Evolutionary conservation across 1,140 invertebrate species (phyloP), one percentile per base, ranked within the genome.

Genomic region (Hormaphis cornu): DNA sequence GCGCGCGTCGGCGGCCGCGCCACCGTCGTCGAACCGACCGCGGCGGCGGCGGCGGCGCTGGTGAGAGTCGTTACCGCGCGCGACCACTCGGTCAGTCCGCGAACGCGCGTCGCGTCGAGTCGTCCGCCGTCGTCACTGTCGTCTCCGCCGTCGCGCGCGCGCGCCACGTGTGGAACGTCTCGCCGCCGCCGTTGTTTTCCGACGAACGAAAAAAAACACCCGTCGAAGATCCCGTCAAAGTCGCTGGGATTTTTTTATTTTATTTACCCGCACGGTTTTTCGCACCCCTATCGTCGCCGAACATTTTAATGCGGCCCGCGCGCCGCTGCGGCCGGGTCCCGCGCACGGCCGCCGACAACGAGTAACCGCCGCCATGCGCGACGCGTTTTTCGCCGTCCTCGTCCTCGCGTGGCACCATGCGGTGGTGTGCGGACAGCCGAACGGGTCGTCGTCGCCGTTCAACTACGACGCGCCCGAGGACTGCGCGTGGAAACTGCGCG

Each of bases 381-480:
- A 44, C 18, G 44, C 35, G 42, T 50, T 66, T 4, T 66, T 50
- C 28, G 10, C 61, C 18, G 9, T 48, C 12, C 20, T 50, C 12
- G 12, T 66, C 8, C 61, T 44, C 28, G 14, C 50, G 10, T 66
- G 28, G 61, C 44, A 35, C 20, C 35, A n/a, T n/a, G n/a, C n/a
- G n/a, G n/a, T 58, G 44, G 61, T 35, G n/a, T 48, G 71, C 72
- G 73, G 69, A 71, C 76, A 59, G 71, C 56, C 66, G 75, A 58
- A 58, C 54, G 79, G 24, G n/a, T 24, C 63, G 35, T 44, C 82
- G 42, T 78, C 83, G 61, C 82, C 83, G 35, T 75, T 87, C 42
- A 83, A 83, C 73, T 90, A 91, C 78, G 89, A 91, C 76, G 86
- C 89, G 72, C 89, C 89, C 16, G 88, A 91, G 74, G 88, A 91